These are phyloP conservation scores for Orthosia cruda DNA, from an alignment of 2,888 invertebrate genomes.

Conservation along the genomic window DNA sequence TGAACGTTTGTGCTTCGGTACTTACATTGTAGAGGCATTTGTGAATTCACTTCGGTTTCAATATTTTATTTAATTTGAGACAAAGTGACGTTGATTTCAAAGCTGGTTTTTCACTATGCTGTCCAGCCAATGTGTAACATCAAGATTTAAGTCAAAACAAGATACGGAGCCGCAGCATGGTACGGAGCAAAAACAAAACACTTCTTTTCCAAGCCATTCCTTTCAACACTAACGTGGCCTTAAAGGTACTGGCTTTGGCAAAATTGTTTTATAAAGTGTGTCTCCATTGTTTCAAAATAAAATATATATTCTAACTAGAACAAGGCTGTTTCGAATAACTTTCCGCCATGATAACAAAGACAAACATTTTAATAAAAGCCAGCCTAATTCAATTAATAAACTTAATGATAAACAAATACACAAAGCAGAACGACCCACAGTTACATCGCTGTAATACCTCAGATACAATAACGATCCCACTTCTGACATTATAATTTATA, in stretches of 20 bases:
- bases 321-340: neutral
- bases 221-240: neutral
- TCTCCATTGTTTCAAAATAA: neutral
- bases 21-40: conserved; percentile 32
- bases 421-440: conserved; percentile 23
- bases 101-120: neutral
- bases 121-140: neutral
- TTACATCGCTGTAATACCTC: conserved; percentile 61
- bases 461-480: conserved; percentile 71
- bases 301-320: neutral
- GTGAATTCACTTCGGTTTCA: conserved; percentile 31
- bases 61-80: conserved; percentile 13
- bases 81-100: too few species aligned
- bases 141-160: neutral
- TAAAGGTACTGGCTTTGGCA: neutral
- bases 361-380: conserved; percentile 44
- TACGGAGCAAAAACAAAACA: too few species aligned
- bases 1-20: conserved; percentile 15
- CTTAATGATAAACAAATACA: conserved; percentile 43
- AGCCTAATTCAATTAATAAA: conserved; percentile 28
- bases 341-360: conserved; percentile 4
- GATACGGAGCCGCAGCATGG: too few species aligned
- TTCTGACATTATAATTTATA: conserved; percentile 79
- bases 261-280: neutral
- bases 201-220: neutral